phyloP scores from a whole-genome alignment of 2,888 invertebrate genomes.

The Agrochola circellaris region DNA sequence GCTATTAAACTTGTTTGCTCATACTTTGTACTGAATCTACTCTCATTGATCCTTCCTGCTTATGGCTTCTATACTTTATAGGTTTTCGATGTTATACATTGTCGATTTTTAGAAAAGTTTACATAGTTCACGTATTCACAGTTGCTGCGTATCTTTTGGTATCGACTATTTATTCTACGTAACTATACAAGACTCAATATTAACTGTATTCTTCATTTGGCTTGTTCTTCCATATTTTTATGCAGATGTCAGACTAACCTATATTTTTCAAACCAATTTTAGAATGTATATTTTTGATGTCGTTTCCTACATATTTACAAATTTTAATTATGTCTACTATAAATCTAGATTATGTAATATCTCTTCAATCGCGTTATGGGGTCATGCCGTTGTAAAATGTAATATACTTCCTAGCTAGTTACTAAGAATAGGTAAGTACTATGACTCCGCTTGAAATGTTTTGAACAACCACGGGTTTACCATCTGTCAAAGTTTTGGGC shows the following conservation, averaged over 20 bases:
- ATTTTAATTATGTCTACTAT: constrained; percentile 56
- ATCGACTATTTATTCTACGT: constrained; percentile 43
- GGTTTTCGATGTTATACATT: constrained; percentile 68
- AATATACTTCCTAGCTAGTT: constrained; percentile 69
- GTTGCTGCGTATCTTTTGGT: constrained; percentile 35
- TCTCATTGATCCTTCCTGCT: constrained; percentile 72
- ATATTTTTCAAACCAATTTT: constrained; percentile 64
- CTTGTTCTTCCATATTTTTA: constrained; percentile 66
- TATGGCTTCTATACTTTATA: constrained; percentile 66
- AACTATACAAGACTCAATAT: constrained; percentile 34
- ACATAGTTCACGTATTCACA: constrained; percentile 53
- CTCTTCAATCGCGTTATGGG: constrained; percentile 52
- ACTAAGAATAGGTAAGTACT: constrained; percentile 69
- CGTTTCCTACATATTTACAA: constrained; percentile 63
- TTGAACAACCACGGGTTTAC: constrained; percentile 1
- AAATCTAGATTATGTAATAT: constrained; percentile 47
- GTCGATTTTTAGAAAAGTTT: constrained; percentile 68
- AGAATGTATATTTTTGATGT: constrained; percentile 66
- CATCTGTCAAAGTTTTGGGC: constrained; percentile 7
- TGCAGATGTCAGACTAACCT: constrained; percentile 56
- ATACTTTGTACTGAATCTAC: constrained; percentile 72
- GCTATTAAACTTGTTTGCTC: constrained; percentile 54
- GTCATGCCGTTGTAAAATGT: constrained; percentile 59
- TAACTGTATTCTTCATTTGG: constrained; percentile 49
- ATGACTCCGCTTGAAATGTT: constrained; percentile 70